Conservation (phyloP, 2,888 invertebrate genomes). For the Amiota communis region DNA sequence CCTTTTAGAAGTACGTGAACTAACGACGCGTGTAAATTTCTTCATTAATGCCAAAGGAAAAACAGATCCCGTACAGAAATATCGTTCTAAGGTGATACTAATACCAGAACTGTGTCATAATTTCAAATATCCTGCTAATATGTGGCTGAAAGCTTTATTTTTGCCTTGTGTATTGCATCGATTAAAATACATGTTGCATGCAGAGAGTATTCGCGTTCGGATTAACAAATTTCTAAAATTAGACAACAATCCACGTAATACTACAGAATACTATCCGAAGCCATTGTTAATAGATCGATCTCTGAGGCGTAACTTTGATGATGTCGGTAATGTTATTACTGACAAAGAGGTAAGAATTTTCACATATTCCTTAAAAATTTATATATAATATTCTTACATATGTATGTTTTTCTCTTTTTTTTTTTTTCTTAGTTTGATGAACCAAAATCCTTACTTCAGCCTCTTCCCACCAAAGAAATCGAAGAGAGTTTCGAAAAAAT, state of each 20-base stretch:
- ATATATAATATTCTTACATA: background rate
- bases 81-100: constrained; percentile 77
- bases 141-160: constrained; percentile 89
- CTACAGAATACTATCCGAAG: constrained; percentile 57
- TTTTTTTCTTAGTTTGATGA: constrained; percentile 37
- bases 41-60: constrained; percentile 63
- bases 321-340: constrained; percentile 55
- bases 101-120: constrained; percentile 90
- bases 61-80: constrained; percentile 65
- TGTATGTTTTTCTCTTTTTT: background rate
- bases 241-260: constrained; percentile 40
- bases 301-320: constrained; percentile 59
- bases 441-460: constrained; percentile 56
- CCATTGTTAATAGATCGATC: constrained; percentile 64
- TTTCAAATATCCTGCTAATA: constrained; percentile 80
- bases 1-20: constrained; percentile 83
- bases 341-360: constrained; percentile 47
- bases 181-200: constrained; percentile 67
- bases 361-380: background rate
- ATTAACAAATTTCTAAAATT: constrained; percentile 64
- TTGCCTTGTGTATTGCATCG: constrained; percentile 91
- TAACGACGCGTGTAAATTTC: constrained; percentile 70
- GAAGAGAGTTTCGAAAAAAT: constrained; percentile 41
- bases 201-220: constrained; percentile 71
- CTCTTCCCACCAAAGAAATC: constrained; percentile 53